A percentile compares a stretch with the other conserved stretches of the same genome.
Evolutionary conservation across 2,888 invertebrate genomes (phyloP).

Genomic region (Xanthia icteritia): DNA sequence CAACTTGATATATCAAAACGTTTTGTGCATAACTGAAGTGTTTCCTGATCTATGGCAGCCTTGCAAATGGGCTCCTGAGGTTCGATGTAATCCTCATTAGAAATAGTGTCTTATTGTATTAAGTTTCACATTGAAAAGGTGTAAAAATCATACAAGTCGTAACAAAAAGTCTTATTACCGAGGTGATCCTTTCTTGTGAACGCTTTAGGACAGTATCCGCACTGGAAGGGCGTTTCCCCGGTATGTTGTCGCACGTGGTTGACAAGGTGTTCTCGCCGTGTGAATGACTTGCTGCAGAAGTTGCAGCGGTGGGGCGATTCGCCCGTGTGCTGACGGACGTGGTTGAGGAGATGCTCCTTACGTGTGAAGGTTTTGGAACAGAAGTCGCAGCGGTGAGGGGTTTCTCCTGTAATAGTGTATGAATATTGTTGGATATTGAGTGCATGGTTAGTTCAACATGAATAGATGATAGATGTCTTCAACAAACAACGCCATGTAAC

Average conservation of each 20-base stretch:
- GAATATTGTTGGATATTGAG: neutral
- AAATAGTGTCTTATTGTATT: too few species aligned
- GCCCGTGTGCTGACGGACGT: constrained; percentile 94
- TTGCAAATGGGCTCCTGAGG: neutral
- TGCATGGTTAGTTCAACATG: neutral
- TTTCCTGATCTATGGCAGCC: neutral
- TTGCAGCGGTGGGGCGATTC: constrained; percentile 96
- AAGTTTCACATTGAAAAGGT: too few species aligned
- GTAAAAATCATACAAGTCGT: neutral
- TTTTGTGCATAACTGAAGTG: neutral
- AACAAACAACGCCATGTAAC: neutral
- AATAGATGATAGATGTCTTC: neutral
- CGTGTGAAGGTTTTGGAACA: constrained; percentile 95
- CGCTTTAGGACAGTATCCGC: constrained; percentile 96
- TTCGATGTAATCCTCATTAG: neutral
- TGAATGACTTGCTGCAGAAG: constrained; percentile 96
- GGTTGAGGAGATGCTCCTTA: constrained; percentile 94
- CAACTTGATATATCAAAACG: neutral
- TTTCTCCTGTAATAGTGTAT: constrained; percentile 89
- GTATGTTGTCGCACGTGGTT: constrained; percentile 96
- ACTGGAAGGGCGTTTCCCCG: constrained; percentile 94
- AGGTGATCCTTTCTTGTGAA: constrained; percentile 96
- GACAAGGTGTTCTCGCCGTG: constrained; percentile 95
- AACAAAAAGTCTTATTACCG: constrained; percentile 73
- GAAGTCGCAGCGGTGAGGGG: constrained; percentile 94